Conservation (phyloP, 2,888 invertebrate species). For the Caenorhabditis uteleia region DNA sequence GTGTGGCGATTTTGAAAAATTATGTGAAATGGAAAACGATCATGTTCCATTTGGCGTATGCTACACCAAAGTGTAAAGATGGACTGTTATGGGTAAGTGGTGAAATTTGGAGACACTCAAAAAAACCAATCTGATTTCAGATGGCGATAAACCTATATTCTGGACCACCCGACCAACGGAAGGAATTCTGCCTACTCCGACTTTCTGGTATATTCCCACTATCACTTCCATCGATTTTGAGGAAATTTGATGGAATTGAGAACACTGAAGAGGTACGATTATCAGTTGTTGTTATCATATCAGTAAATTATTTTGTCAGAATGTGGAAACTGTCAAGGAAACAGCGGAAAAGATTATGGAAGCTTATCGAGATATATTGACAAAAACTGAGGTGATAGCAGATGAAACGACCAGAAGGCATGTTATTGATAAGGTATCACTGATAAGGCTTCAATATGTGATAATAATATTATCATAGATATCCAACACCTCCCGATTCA, state of each 20-base stretch:
- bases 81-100: slow-evolving; percentile 11
- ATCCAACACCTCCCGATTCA: slow-evolving; percentile 28
- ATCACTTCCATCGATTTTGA: slow-evolving; percentile 40
- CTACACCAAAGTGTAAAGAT: slow-evolving; percentile 30
- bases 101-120: background rate
- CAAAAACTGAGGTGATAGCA: slow-evolving; percentile 13
- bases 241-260: slow-evolving; percentile 43
- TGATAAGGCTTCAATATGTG: background rate
- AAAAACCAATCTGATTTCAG: slow-evolving; percentile 7
- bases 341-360: slow-evolving; percentile 34
- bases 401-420: slow-evolving; percentile 31
- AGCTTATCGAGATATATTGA: slow-evolving; percentile 19
- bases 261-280: slow-evolving; percentile 28
- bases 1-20: slow-evolving; percentile 38
- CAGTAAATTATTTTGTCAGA: slow-evolving; percentile 17
- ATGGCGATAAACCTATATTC: slow-evolving; percentile 28
- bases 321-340: slow-evolving; percentile 26
- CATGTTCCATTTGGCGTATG: slow-evolving; percentile 44
- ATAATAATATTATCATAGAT: no score
- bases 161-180: slow-evolving; percentile 39
- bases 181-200: slow-evolving; percentile 46
- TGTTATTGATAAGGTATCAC: slow-evolving; percentile 36
- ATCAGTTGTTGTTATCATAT: background rate
- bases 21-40: slow-evolving; percentile 47
- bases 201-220: slow-evolving; percentile 44